These are phyloP conservation scores for Scolopax mira DNA, from an alignment of 2,113 vertebrate species.

Conservation along the genomic window DNA sequence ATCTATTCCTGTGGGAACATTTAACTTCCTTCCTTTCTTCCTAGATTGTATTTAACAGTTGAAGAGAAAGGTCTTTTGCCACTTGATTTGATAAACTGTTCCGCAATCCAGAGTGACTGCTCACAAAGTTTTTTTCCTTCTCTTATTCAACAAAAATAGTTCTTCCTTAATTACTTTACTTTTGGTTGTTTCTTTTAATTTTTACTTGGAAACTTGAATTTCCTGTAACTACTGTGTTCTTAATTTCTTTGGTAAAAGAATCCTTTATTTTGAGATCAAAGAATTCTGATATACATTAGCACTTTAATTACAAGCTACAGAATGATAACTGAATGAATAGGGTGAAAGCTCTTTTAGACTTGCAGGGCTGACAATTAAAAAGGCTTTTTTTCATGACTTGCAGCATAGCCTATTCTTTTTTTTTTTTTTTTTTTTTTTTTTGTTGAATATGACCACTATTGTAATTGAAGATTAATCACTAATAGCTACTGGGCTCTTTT, in stretches of 20 bases:
- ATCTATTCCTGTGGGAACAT: neutral
- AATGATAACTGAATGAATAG: constrained; percentile 6
- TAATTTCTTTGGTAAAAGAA: constrained; percentile 29
- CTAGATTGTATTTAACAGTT: neutral
- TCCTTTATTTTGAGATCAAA: constrained; percentile 59
- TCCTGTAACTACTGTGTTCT: neutral
- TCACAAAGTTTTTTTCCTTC: neutral
- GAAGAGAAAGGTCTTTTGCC: neutral
- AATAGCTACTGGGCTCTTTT: constrained; percentile 1
- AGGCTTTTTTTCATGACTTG: constrained; percentile 8
- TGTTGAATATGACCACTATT: constrained; percentile 56
- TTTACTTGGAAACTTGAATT: constrained; percentile 1
- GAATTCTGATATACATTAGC: constrained; percentile 20
- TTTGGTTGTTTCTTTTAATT: constrained; percentile 19
- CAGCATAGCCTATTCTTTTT: neutral
- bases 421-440: neutral
- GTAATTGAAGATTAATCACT: constrained; percentile 52
- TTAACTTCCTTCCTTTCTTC: neutral
- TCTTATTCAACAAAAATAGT: neutral
- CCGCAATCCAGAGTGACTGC: neutral
- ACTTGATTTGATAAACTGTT: neutral
- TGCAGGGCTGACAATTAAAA: constrained; percentile 39
- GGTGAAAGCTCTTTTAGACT: neutral
- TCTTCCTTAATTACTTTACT: constrained; percentile 1
- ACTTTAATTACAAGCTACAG: neutral